phyloP scores from a whole-genome alignment of 2,797 vertebrate species.

The Leptodactylus fallax region DNA sequence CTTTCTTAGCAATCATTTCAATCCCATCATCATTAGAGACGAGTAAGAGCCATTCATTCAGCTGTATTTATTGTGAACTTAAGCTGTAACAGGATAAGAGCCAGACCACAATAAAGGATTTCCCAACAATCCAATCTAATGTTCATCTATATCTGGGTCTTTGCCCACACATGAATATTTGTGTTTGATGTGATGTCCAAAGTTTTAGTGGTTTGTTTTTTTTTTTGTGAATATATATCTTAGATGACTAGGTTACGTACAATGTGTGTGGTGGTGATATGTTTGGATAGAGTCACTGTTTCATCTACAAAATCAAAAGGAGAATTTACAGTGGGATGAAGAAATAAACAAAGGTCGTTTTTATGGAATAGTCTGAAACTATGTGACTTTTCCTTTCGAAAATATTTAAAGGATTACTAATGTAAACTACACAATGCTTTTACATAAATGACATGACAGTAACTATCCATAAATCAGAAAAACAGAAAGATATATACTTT shows the following conservation, averaged over 20 bases:
- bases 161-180: constrained; percentile 50
- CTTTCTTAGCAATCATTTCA: constrained; percentile 1
- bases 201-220: constrained; percentile 46
- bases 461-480: not conserved
- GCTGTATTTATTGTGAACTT: constrained; percentile 50
- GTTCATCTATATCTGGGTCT: constrained; percentile 49
- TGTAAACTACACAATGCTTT: not conserved
- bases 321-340: constrained; percentile 12
- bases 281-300: constrained; percentile 26
- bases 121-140: constrained; percentile 51
- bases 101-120: constrained; percentile 61
- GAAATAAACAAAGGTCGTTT: not conserved
- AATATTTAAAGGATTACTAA: not conserved
- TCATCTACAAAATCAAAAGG: constrained; percentile 27
- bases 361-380: not conserved
- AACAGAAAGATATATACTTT: no score
- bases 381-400: not conserved
- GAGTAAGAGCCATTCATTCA: constrained; percentile 30
- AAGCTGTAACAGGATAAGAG: constrained; percentile 17
- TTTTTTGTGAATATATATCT: constrained; percentile 38
- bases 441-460: not conserved
- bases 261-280: constrained; percentile 54
- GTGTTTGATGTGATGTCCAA: constrained; percentile 57
- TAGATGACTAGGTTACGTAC: constrained; percentile 51
- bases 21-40: constrained; percentile 50